Base-by-base conservation (phyloP, 2,113 vertebrate species). In the Balaenoptera acutorostrata region DNA sequence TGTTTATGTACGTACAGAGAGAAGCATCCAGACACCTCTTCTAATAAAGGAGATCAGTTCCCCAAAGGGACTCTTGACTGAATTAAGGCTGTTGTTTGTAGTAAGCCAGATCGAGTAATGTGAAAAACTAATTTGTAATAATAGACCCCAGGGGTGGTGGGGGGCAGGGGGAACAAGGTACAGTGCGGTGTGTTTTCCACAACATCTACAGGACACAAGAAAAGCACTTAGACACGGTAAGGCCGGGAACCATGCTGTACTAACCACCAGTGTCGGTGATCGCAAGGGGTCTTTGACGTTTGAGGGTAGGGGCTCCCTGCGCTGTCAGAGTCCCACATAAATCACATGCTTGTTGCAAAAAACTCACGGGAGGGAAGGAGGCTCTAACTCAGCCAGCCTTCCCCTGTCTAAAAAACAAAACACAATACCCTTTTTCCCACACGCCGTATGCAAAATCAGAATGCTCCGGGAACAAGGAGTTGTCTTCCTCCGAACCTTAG, bases 141-240 rank as follows among this genome's bases (percentile, higher is more conserved):
- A 63, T 94, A 90, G 23, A n/a, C 86, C 86, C 92, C 36, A 85
- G 89, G 97, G 69, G 46, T 20, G 59, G 86, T 1, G 14, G 94
- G 52, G 80, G 33, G n/a, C 36, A 12, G 39, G 69, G 0, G 15
- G 20, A 49, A 68, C n/a, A 78, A 77, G 91, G 97, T 92, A 97
- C 27, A 95, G 97, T 84, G 97, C 95, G 96, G 97, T 85, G 97
- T 97, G 77, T 97, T 97, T 96, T 97, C 97, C 94, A 97, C 97
- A 31, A 95, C 96, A 93, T 64, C 97, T 98, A 98, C 97, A 94
- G 96, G 83, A 72, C 90, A 93, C 98, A 97, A 98, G 97, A 95
- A 96, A 98, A 98, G 87, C 44, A 98, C 69, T 88, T 44, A 77
- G 90, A 97, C 98, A 97, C 97, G 36, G 83, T 75, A 94, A 82